phyloP scores from a whole-genome alignment of 1,140 invertebrate species.

The Drosophila rhopaloa region DNA sequence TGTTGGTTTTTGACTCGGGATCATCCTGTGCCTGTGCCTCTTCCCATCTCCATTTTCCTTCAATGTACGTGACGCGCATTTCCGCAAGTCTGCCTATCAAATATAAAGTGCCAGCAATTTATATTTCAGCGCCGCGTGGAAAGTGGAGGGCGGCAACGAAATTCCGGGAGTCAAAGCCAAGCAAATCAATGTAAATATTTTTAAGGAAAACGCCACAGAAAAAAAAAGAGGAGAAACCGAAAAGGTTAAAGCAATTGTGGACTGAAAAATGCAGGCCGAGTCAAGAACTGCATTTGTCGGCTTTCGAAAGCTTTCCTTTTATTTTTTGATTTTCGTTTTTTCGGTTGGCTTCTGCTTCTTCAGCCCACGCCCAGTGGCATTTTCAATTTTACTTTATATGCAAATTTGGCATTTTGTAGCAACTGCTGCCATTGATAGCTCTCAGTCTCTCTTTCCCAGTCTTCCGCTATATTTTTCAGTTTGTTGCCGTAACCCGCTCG shows the following conservation, averaged over 20 bases:
- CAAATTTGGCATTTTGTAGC: constrained; percentile 82
- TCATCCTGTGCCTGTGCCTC: constrained; percentile 7
- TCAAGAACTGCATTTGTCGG: constrained; percentile 65
- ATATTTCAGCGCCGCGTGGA: constrained; percentile 60
- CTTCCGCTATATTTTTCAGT: constrained; percentile 14
- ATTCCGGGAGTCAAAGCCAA: constrained; percentile 33
- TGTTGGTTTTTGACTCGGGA: constrained; percentile 60
- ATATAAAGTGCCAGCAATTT: constrained; percentile 79
- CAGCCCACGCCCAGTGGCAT: constrained; percentile 63
- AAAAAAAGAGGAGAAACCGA: constrained; percentile 8
- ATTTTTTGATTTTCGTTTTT: constrained; percentile 24
- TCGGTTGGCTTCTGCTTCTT: constrained; percentile 19
- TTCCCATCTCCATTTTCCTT: constrained; percentile 2
- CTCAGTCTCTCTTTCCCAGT: constrained; percentile 13
- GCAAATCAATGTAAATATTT: constrained; percentile 81
- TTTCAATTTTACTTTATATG: constrained; percentile 83
- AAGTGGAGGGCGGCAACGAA: constrained; percentile 13
- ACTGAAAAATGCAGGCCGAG: constrained; percentile 48
- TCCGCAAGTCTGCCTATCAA: constrained; percentile 73
- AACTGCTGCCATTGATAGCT: constrained; percentile 75
- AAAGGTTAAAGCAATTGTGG: constrained; percentile 56
- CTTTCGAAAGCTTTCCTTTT: constrained; percentile 46
- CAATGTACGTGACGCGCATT: constrained; percentile 75
- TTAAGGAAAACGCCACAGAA: constrained; percentile 27
- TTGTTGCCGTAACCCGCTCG: constrained; percentile 15